These are phyloP conservation scores for Whitmania pigra DNA, from an alignment of 1,140 invertebrate genomes.

Conservation along the genomic window DNA sequence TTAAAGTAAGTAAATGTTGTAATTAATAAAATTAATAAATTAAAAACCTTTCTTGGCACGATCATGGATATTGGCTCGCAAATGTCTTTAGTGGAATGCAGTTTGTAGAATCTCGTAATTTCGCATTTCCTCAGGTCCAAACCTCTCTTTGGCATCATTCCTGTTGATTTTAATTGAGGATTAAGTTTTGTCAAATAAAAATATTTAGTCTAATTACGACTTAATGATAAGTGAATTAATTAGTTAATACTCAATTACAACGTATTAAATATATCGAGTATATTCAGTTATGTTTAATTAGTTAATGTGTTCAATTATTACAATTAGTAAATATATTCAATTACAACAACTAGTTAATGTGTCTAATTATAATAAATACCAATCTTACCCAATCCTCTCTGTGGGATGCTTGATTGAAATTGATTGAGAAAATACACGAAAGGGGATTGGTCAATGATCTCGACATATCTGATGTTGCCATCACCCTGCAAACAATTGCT, in stretches of 20 bases:
- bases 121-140: constrained; percentile 66
- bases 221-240: no score
- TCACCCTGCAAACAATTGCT: constrained; percentile 56
- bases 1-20: no score
- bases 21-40: no score
- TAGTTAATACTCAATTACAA: no score
- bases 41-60: constrained; percentile 64
- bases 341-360: no score
- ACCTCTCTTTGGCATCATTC: constrained; percentile 82
- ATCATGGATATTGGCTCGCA: constrained; percentile 89
- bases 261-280: no score
- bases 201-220: no score
- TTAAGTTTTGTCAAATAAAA: no score
- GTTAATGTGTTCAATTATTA: no score
- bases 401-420: constrained; percentile 82
- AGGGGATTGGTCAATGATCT: constrained; percentile 69
- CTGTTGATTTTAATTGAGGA: constrained; percentile 24
- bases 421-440: constrained; percentile 79
- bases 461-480: constrained; percentile 86
- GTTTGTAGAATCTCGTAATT: constrained; percentile 78
- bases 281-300: no score
- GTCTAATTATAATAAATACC: no score
- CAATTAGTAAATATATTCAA: no score
- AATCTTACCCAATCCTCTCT: constrained; percentile 63
- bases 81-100: constrained; percentile 69